Evolutionary conservation across 2,113 vertebrate genomes (phyloP), one percentile per base, ranked within the genome.

Genomic region (Ancistrus triradiatus): DNA sequence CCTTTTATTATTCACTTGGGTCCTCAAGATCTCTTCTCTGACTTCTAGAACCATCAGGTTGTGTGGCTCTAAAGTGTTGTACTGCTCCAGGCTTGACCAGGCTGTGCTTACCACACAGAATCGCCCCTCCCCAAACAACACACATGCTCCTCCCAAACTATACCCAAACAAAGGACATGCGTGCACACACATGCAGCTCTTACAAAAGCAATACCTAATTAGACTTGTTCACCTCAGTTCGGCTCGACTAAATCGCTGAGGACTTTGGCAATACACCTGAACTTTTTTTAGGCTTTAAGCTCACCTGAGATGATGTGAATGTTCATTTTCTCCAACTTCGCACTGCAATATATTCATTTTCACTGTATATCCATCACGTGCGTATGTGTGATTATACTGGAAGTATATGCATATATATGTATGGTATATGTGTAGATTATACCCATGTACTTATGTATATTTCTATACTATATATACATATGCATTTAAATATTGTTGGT

Each of bases 1-100:
- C 95, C 94, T 84, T 93, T 95, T 89, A 95, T 98, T 90, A 95
- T 98, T 88, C 94, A 98, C 85, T 93, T 98, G 90, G 93, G 94
- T 84, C 93, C 93, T 84, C 95, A 95, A 90, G 95, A 97, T 91
- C 92, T 95, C 90, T 97, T 96, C 93, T 97, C 95, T 90, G 95
- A 98, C 92, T 96, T 96, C 93, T 98, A 95, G 91, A 90, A 87
- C 88, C 90, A 86, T 89, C 87, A 90, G 88, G 86, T 90, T 90
- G 88, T 89, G 85, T 88, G 86, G 83, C 86, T 87, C 81, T 73
- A 89, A 90, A 88, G 86, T 85, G 71, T 70, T 58, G 68, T 63
- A 69, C 68, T 42, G 66, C 71, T 71, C 65, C 70, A 57, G 71
- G 42, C 68, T 68, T 63, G 51, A 66, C 60, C 74, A 66, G 72